phyloP scores from a whole-genome alignment of 2,113 vertebrate genomes.

The Rhodinocichla rosea region DNA sequence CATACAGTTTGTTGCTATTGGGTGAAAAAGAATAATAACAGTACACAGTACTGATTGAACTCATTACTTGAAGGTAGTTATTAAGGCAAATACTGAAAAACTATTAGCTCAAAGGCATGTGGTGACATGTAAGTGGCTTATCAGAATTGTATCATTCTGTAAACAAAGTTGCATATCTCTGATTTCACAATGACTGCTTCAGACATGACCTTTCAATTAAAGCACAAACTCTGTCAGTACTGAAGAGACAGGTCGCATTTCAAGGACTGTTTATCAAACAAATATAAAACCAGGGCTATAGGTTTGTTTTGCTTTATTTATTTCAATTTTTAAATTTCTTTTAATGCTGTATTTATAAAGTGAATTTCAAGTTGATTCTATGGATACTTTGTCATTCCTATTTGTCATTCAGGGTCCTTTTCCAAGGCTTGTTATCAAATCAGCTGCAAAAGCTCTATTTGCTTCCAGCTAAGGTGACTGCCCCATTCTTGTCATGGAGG shows the following conservation, averaged over 20 bases:
- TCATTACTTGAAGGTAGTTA: not conserved
- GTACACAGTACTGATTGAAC: not conserved
- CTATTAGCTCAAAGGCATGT: conserved; percentile 25
- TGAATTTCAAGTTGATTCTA: not conserved
- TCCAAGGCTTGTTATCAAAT: not conserved
- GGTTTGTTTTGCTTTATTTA: not conserved
- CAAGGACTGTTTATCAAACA: conserved; percentile 2
- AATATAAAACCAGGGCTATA: not conserved
- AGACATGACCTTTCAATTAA: not conserved
- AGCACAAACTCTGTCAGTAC: not conserved
- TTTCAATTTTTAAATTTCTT: not conserved
- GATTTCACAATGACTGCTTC: conserved; percentile 6
- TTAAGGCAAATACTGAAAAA: conserved; percentile 38
- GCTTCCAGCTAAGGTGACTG: not conserved
- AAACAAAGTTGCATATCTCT: not conserved
- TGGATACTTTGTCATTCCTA: not conserved
- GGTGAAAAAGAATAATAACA: not conserved
- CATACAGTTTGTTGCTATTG: not conserved
- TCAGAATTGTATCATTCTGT: not conserved
- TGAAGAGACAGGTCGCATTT: not conserved
- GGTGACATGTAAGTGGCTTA: not conserved
- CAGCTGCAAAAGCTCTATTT: not conserved
- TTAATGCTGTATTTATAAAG: not conserved
- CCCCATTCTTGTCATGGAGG: not conserved
- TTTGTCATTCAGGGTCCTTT: not conserved